Base-by-base conservation (phyloP, 2,797 vertebrate genomes). In the Channa striata region DNA sequence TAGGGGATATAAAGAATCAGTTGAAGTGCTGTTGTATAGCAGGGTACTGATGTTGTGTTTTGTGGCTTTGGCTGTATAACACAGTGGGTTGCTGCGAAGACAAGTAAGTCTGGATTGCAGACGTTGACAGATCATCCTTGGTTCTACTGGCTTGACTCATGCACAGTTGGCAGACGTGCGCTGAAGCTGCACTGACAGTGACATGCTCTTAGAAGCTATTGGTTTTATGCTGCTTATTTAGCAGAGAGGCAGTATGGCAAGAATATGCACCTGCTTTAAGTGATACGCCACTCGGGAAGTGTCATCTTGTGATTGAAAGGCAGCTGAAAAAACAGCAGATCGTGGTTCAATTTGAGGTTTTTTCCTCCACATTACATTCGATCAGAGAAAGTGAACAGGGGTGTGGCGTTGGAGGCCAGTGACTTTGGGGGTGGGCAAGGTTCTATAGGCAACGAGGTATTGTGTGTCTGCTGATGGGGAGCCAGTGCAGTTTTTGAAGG, bases 51-150 rank as follows among this genome's bases (percentile, higher is more conserved):
- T 20, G 25, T 30, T 20, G 25, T 30, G 25, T 68, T 43, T 23
- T 14, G 8, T 7, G 51, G 62, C 34, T 30, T 30, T 30, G 25
- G 25, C 25, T 30, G 25, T 6, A 30, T 30, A 30, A 14, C 46
- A 56, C 52, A n/a, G 42, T 50, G 43, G 46, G 50, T 36, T 56
- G 57, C 63, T 50, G 61, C 47, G 60, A 64, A 62, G 6, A 30
- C 25, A 30, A 30, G 25, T 30, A 30, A 30, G 25, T 30, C 25
- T 54, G n/a, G 34, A 42, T 60, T 1, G 47, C 37, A 48, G 69
- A 68, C 61, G 59, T 58, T 74, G 48, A 69, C 57, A 63, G 39
- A 72, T 65, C 73, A 43, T 52, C 50, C 17, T 52, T 37, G 39
- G 66, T 1, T 59, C 5, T 57, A 33, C 59, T 25, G 43, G 62